Evolutionary conservation across 2,797 vertebrate species (phyloP).

Genomic region (Passerculus sandwichensis): DNA sequence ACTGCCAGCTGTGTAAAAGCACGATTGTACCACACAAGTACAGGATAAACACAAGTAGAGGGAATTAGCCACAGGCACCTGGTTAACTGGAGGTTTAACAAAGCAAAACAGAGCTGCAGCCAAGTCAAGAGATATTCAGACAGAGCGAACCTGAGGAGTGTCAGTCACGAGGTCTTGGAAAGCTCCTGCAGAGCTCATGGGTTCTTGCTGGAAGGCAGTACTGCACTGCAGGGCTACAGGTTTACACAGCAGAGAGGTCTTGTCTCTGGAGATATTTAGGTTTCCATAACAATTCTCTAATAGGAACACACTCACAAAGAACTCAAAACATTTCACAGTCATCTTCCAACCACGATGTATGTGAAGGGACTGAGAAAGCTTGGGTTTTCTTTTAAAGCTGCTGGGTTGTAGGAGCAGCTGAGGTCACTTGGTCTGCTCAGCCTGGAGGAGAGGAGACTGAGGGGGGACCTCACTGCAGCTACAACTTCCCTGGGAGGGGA

Average conservation of each 20-base stretch:
- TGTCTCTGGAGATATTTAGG: background rate
- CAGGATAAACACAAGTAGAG: background rate
- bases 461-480: accelerated
- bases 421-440: background rate
- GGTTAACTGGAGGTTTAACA: background rate
- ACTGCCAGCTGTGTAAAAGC: background rate
- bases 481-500: background rate
- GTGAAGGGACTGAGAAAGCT: background rate
- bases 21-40: background rate
- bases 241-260: background rate
- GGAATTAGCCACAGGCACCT: background rate
- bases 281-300: background rate
- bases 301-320: background rate
- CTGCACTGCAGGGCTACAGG: background rate
- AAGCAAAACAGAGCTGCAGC: background rate
- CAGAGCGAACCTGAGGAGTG: background rate
- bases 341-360: background rate
- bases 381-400: background rate
- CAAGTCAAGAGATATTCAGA: background rate
- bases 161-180: background rate
- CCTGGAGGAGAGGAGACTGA: background rate
- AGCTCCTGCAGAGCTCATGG: background rate
- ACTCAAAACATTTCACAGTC: background rate
- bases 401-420: background rate
- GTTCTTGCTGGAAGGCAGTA: background rate